Percentiles rank a stretch among this genome's conserved stretches.
Evolutionary conservation across 1,140 invertebrate species (phyloP).

Genomic region (Phortica variegata): DNA sequence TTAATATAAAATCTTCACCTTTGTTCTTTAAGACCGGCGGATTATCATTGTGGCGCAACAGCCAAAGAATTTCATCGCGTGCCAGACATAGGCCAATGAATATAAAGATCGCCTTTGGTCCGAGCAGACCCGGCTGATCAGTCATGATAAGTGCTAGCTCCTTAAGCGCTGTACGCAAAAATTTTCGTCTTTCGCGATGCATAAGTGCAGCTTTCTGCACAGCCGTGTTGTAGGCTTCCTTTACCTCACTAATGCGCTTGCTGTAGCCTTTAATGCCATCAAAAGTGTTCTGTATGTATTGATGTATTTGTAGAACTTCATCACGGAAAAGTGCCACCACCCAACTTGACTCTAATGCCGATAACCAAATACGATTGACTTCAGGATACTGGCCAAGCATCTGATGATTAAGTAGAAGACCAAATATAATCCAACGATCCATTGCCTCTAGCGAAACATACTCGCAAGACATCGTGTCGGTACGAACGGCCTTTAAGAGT

Average conservation of each 20-base stretch:
- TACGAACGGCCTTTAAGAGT: constrained; percentile 89
- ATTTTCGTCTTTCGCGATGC: constrained; percentile 94
- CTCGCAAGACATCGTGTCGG: constrained; percentile 96
- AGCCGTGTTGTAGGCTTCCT: constrained; percentile 88
- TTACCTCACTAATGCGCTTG: constrained; percentile 90
- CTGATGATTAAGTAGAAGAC: constrained; percentile 87
- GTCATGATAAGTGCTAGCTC: constrained; percentile 94
- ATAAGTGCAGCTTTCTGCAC: constrained; percentile 85
- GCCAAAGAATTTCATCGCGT: constrained; percentile 96
- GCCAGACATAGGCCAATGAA: constrained; percentile 95
- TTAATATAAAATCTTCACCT: constrained; percentile 51
- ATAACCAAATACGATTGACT: constrained; percentile 86
- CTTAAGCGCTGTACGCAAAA: constrained; percentile 91
- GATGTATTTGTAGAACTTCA: constrained; percentile 95
- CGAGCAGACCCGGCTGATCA: constrained; percentile 96
- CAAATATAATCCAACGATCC: constrained; percentile 97
- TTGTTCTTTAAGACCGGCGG: constrained; percentile 82
- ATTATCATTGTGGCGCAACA: constrained; percentile 94
- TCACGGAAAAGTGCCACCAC: constrained; percentile 93
- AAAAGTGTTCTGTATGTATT: constrained; percentile 90
- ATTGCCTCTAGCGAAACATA: constrained; percentile 92
- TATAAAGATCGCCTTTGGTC: constrained; percentile 94
- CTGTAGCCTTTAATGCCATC: constrained; percentile 94
- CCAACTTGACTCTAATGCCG: constrained; percentile 90
- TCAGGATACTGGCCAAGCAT: constrained; percentile 73